Conservation (phyloP, 1,140 invertebrate species). For the Trichoplusia ni region DNA sequence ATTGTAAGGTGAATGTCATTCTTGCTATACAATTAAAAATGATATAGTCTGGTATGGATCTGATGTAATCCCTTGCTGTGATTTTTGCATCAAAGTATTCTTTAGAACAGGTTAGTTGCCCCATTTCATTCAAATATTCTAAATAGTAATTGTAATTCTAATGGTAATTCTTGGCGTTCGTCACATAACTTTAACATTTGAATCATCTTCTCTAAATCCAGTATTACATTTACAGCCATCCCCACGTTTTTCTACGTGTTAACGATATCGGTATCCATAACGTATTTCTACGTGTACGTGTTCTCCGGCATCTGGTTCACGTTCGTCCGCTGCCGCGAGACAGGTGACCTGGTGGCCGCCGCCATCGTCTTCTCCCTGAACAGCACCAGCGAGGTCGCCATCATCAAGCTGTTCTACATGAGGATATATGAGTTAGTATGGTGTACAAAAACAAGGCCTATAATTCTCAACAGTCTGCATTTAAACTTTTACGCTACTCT, state of each 20-base stretch:
- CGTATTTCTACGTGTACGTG: slow-evolving; percentile 43
- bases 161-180: not conserved
- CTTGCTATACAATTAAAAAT: no score
- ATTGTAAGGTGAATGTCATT: no score
- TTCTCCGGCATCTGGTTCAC: slow-evolving; percentile 44
- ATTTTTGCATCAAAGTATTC: no score
- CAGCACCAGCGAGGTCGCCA: slow-evolving; percentile 38
- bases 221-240: slow-evolving; percentile 20
- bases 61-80: no score
- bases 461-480: no score
- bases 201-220: not conserved
- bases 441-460: no score
- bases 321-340: slow-evolving; percentile 32
- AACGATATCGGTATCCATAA: not conserved
- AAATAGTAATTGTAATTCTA: not conserved
- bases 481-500: no score
- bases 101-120: no score
- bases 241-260: slow-evolving; percentile 14
- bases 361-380: slow-evolving; percentile 42
- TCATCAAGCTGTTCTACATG: slow-evolving; percentile 39
- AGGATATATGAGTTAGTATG: slow-evolving; percentile 8
- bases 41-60: no score
- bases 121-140: no score
- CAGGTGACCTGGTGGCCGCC: slow-evolving; percentile 31
- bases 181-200: not conserved